Conservation (phyloP, 92 coral and sea anemone species). For the Phymanthus crucifer region DNA sequence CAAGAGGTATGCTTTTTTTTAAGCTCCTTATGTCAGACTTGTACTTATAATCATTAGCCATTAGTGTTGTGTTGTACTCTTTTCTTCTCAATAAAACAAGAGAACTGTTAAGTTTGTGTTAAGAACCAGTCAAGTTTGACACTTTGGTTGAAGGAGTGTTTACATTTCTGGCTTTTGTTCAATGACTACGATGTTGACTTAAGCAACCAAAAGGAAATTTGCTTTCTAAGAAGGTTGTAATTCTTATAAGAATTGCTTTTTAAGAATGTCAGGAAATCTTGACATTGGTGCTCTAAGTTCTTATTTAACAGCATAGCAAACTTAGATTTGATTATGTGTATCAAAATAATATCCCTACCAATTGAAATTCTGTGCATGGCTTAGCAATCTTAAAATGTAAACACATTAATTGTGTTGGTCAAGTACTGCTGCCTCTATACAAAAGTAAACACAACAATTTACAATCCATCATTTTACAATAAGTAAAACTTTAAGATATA, state of each 20-base stretch:
- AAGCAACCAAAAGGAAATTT: background rate
- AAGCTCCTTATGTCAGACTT: background rate
- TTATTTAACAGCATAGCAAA: background rate
- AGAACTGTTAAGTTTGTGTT: background rate
- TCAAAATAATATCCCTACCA: background rate
- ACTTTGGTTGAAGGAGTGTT: background rate
- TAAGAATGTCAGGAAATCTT: background rate
- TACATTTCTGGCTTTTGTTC: slow-evolving; percentile 3
- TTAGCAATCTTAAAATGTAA: background rate
- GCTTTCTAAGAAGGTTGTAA: background rate
- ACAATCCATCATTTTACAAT: too few relatives aligned
- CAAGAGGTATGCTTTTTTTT: background rate
- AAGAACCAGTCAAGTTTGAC: slow-evolving; percentile 8
- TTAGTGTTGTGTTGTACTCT: background rate
- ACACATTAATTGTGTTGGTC: background rate
- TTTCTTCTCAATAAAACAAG: slow-evolving; percentile 1
- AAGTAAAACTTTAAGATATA: too few relatives aligned
- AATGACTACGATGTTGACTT: background rate
- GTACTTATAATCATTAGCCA: background rate
- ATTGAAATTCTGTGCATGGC: background rate
- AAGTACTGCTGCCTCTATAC: background rate
- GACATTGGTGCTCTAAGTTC: background rate
- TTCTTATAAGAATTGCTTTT: background rate
- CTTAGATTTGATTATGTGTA: background rate
- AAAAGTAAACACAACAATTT: background rate